These are phyloP conservation scores for Okapia johnstoni DNA, from an alignment of 2,113 vertebrate genomes.

Conservation along the genomic window DNA sequence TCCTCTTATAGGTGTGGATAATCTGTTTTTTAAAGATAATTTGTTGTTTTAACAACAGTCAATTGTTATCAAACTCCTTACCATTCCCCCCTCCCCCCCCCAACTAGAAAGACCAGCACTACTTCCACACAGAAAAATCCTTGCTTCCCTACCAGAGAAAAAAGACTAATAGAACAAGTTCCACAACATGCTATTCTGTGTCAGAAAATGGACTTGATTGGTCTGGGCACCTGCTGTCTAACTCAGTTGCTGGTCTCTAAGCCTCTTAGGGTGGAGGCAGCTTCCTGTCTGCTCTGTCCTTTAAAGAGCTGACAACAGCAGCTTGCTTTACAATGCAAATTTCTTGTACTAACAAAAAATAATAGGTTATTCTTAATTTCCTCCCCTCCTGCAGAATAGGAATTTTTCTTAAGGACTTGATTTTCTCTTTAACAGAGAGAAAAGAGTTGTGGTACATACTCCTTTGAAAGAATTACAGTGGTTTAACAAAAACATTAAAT, in stretches of 20 bases:
- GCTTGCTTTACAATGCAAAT: background rate
- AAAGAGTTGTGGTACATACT: background rate
- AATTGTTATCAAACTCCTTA: slow-evolving; percentile 47
- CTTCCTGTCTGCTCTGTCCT: slow-evolving; percentile 18
- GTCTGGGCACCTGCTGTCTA: slow-evolving; percentile 8
- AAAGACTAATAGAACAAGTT: background rate
- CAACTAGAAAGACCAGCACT: slow-evolving; percentile 34
- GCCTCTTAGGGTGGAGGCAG: slow-evolving; percentile 1
- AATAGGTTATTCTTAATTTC: background rate
- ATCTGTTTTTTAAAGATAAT: slow-evolving; percentile 50
- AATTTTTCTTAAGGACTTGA: background rate
- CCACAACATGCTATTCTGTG: background rate
- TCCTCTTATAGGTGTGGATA: slow-evolving; percentile 71
- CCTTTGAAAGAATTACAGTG: background rate
- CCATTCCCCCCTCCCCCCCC: background rate
- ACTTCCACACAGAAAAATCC: slow-evolving; percentile 46
- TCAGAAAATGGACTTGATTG: slow-evolving; percentile 24
- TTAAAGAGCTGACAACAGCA: background rate
- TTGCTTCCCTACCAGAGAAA: background rate
- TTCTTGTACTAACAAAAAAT: slow-evolving; percentile 5
- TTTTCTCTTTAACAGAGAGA: background rate
- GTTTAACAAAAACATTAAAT: slow-evolving; percentile 28
- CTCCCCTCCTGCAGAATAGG: accelerated
- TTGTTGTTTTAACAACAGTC: slow-evolving; percentile 55
- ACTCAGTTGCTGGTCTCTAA: background rate